Conservation (phyloP, 1,140 invertebrate genomes). For the Drosophila guanche region DNA sequence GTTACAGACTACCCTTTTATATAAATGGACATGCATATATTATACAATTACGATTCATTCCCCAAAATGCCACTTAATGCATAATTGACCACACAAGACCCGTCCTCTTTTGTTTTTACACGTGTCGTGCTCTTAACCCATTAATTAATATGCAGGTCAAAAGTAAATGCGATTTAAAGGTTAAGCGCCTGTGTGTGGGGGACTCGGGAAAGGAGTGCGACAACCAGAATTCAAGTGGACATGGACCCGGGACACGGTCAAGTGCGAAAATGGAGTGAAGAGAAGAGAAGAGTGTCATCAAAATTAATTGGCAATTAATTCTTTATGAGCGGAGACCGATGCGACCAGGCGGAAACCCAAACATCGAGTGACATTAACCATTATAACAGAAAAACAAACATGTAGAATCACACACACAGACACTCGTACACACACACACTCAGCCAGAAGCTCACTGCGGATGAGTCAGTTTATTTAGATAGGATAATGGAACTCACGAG, state of each 20-base stretch:
- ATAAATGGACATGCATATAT: slow-evolving; percentile 24
- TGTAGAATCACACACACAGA: slow-evolving; percentile 10
- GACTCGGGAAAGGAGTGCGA: slow-evolving; percentile 5
- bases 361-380: slow-evolving; percentile 17
- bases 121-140: slow-evolving; percentile 41
- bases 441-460: slow-evolving; percentile 9
- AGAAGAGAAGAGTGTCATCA: slow-evolving; percentile 43
- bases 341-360: slow-evolving; percentile 7
- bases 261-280: slow-evolving; percentile 28
- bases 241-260: slow-evolving; percentile 37
- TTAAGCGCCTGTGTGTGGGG: slow-evolving; percentile 25
- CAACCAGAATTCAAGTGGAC: slow-evolving; percentile 40
- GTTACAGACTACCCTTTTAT: not conserved
- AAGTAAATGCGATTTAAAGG: slow-evolving; percentile 54
- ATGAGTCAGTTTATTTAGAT: slow-evolving; percentile 55
- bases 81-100: slow-evolving; percentile 64
- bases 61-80: slow-evolving; percentile 58
- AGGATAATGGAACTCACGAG: slow-evolving; percentile 59
- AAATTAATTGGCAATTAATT: slow-evolving; percentile 74
- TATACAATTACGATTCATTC: slow-evolving; percentile 43
- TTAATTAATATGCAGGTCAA: slow-evolving; percentile 68
- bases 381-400: slow-evolving; percentile 14
- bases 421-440: slow-evolving; percentile 8
- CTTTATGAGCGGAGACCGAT: slow-evolving; percentile 52
- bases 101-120: slow-evolving; percentile 15